Evolutionary conservation across 53 echinoderm and acorn worm species (phyloP).

Genomic region (Antedon mediterranea): DNA sequence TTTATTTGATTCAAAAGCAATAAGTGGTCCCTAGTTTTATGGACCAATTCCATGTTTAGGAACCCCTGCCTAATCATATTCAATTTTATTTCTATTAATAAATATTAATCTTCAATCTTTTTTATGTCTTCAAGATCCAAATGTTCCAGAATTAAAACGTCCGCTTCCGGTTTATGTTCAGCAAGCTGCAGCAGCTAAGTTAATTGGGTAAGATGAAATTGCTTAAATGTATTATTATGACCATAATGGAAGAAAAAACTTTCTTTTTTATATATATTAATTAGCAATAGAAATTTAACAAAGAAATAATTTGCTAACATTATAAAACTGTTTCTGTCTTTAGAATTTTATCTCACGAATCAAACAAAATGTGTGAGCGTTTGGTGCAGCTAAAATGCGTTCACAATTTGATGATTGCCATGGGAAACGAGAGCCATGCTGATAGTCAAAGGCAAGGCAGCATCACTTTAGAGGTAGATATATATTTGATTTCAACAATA

Average conservation of each 20-base stretch:
- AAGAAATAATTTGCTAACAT: not conserved
- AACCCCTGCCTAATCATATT: too few relatives aligned
- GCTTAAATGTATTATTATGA: too few relatives aligned
- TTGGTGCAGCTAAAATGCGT: conserved; percentile 64
- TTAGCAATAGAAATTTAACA: not conserved
- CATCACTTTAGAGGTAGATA: conserved; percentile 64
- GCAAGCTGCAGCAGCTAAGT: conserved; percentile 81
- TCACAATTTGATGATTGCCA: conserved; percentile 76
- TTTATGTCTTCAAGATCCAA: conserved; percentile 30
- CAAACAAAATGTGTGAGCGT: conserved; percentile 54
- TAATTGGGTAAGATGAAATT: conserved; percentile 48
- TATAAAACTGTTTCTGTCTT: not conserved
- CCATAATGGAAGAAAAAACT: too few relatives aligned
- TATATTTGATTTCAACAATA: too few relatives aligned
- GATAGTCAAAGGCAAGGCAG: conserved; percentile 95
- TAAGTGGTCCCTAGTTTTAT: too few relatives aligned
- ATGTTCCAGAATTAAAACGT: conserved; percentile 79
- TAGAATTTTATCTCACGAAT: conserved; percentile 61
- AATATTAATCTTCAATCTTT: too few relatives aligned
- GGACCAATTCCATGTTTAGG: too few relatives aligned
- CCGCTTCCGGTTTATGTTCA: conserved; percentile 90
- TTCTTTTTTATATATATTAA: not conserved
- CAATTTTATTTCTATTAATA: too few relatives aligned
- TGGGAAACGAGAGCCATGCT: conserved; percentile 94
- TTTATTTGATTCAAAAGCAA: too few relatives aligned